Conservation (phyloP, 2,888 invertebrate genomes). For the Aphodius granarius region DNA sequence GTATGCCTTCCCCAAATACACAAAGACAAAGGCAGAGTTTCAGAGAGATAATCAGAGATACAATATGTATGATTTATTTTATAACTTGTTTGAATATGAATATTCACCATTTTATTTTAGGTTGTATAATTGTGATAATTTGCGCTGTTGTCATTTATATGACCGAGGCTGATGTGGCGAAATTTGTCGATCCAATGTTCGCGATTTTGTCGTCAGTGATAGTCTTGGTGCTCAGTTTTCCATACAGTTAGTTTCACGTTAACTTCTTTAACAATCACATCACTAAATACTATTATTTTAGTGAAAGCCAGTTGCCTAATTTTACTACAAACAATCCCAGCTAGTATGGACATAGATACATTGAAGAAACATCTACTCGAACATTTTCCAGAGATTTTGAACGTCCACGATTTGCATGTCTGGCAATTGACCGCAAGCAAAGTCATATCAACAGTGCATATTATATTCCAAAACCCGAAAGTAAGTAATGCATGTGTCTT, state of each 20-base stretch:
- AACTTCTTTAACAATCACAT: background rate
- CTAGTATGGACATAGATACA: constrained; percentile 76
- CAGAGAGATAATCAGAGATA: constrained; percentile 64
- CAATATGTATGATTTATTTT: constrained; percentile 54
- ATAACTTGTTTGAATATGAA: background rate
- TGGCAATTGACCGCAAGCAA: constrained; percentile 83
- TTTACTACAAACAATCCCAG: constrained; percentile 89
- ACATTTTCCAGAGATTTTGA: constrained; percentile 71
- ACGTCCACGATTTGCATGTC: constrained; percentile 86
- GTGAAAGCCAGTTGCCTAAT: constrained; percentile 89
- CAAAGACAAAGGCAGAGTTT: constrained; percentile 60
- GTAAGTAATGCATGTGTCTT: constrained; percentile 45
- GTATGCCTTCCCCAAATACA: constrained; percentile 40
- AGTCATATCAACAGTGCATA: constrained; percentile 83
- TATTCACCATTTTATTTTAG: constrained; percentile 47
- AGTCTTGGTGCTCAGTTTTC: constrained; percentile 75
- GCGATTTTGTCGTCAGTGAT: constrained; percentile 74
- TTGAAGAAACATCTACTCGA: constrained; percentile 66
- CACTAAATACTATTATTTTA: too few relatives aligned
- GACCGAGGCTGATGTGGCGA: constrained; percentile 63
- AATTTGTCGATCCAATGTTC: constrained; percentile 73
- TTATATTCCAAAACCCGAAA: constrained; percentile 69
- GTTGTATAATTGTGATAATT: constrained; percentile 75
- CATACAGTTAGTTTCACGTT: constrained; percentile 68
- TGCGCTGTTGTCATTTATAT: constrained; percentile 65